Conservation (phyloP, 2,888 invertebrate species). For the Hermaeophaga mercurialis region DNA sequence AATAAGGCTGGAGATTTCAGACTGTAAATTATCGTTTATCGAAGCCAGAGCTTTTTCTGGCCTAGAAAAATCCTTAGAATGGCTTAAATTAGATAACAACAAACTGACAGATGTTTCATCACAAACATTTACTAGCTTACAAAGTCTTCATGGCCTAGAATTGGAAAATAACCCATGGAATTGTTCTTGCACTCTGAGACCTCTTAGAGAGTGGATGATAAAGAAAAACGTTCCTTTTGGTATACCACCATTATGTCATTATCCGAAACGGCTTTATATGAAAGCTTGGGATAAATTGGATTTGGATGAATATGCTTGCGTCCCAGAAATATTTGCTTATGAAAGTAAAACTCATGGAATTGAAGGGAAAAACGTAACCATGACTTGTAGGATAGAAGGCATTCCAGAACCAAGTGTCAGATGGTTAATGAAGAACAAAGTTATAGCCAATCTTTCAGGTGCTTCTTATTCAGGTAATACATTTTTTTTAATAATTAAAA, state of each 20-base stretch:
- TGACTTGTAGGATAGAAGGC: constrained; percentile 72
- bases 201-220: constrained; percentile 80
- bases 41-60: constrained; percentile 75
- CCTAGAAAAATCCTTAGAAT: constrained; percentile 73
- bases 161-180: constrained; percentile 83
- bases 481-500: too few species aligned
- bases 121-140: constrained; percentile 69
- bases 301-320: constrained; percentile 80
- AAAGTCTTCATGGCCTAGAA: constrained; percentile 75
- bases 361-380: constrained; percentile 75
- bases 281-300: constrained; percentile 78
- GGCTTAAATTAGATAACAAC: constrained; percentile 79
- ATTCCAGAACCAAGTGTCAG: constrained; percentile 74
- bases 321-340: constrained; percentile 70
- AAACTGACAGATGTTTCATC: constrained; percentile 70
- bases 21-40: constrained; percentile 71
- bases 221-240: constrained; percentile 76
- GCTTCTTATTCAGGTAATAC: constrained; percentile 31
- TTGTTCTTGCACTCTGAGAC: constrained; percentile 76
- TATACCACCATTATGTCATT: constrained; percentile 71
- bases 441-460: constrained; percentile 68
- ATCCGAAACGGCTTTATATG: constrained; percentile 67
- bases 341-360: constrained; percentile 67
- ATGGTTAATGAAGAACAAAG: constrained; percentile 73
- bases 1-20: constrained; percentile 73